Base-by-base conservation (phyloP, 2,113 vertebrate genomes). In the Mormoops blainvillei region DNA sequence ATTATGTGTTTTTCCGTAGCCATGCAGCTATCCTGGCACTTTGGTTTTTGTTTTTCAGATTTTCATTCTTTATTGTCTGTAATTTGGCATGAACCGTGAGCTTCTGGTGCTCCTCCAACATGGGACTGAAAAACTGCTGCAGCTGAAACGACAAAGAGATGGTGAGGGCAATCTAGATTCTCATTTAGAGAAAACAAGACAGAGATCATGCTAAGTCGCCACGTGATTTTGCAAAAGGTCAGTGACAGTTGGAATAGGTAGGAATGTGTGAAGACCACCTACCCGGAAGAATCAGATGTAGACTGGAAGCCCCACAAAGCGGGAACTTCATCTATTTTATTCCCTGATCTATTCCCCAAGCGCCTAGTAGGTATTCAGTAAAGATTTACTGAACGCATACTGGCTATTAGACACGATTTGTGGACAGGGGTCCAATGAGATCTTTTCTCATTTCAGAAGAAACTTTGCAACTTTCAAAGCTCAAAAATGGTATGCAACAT, bases 1-100 rank as follows among this genome's bases (percentile, higher is more conserved):
- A 91, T 94, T 94, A 97, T 26, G 91, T 98, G 91, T 99, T 98
- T 70, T 98, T 97, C 96, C 38, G 84, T 83, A 99, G 96, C 98
- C 99, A 99, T 2, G 38, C 96, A 63, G 94, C 83, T 87, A 98
- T 87, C 97, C 92, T 95, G 48, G 28, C 91, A 33, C 94, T 45
- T 20, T 28, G 89, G 76, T 97, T 70, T 96, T 76, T 97, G 87
- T 52, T 98, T 96, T 98, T 94, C 78, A 90, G 82, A 88, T 98
- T 98, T 84, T 96, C 65, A 16, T 43, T 92, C 97, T 98, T 98
- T 85, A 95, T 95, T 38, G 54, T 22, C 91, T 98, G 97, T 81
- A 98, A 65, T 6, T 87, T 87, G 20, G 97, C 41, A 20, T 98
- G 98, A 31, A 77, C 24, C 31, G 3, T 5, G 77, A 82, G 81